Percentiles rank a stretch among this genome's conserved stretches.
phyloP scores from a whole-genome alignment of 2,888 invertebrate species.

The Teleiodes luculella region DNA sequence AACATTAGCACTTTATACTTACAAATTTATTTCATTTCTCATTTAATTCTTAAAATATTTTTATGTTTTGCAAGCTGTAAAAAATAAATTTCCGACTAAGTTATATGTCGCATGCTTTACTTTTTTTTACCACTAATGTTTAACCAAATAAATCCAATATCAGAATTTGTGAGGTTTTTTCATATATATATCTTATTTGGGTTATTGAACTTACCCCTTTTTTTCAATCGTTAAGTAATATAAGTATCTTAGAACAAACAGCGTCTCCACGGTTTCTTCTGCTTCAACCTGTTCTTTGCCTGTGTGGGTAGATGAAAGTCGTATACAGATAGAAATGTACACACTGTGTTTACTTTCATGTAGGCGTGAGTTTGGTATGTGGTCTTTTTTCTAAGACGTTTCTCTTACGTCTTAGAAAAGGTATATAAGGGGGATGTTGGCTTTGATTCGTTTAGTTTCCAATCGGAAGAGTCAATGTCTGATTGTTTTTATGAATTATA shows the following conservation, averaged over 20 bases:
- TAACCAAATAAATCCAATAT: no score
- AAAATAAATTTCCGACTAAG: no score
- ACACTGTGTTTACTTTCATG: conserved; percentile 31
- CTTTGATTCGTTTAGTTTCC: conserved; percentile 65
- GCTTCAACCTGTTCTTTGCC: conserved; percentile 26
- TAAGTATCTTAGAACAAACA: background rate
- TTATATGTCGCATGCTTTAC: no score
- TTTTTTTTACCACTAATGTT: no score
- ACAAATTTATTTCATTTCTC: no score
- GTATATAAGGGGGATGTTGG: background rate
- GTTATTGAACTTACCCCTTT: no score
- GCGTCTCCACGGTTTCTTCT: conserved; percentile 38
- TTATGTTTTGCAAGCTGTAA: no score
- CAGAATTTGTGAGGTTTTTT: no score
- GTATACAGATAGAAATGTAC: conserved; percentile 50
- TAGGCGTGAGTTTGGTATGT: conserved; percentile 58
- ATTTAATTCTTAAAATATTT: no score
- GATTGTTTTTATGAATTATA: conserved; percentile 36
- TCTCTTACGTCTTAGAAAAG: conserved; percentile 30
- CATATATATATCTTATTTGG: no score
- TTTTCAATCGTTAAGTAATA: background rate
- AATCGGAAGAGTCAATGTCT: conserved; percentile 28
- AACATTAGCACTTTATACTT: no score
- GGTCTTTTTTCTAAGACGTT: conserved; percentile 51
- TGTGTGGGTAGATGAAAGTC: conserved; percentile 67